Evolutionary conservation across 2,113 vertebrate genomes (phyloP).

Genomic region (Labeo catla): DNA sequence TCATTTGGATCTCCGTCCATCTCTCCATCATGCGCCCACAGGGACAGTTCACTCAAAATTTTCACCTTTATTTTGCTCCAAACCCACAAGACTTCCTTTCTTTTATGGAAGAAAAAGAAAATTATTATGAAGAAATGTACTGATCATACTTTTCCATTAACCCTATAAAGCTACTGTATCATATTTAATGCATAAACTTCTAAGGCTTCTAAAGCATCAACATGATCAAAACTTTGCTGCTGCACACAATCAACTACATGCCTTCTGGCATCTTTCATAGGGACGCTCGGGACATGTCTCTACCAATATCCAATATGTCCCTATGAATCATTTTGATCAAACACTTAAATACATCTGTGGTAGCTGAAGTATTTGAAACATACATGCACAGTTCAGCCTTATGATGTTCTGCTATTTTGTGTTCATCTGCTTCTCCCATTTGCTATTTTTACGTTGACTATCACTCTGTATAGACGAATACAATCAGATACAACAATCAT

Average conservation of each 20-base stretch:
- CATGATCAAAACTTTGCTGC: neutral
- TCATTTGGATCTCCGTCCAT: conserved; percentile 14
- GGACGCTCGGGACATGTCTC: too few relatives aligned
- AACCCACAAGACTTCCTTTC: neutral
- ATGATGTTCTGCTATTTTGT: too few relatives aligned
- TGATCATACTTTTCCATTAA: neutral
- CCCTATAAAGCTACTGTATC: neutral
- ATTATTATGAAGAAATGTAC: neutral
- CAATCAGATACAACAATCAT: too few relatives aligned
- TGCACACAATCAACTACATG: neutral
- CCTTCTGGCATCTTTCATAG: neutral
- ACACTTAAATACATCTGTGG: too few relatives aligned
- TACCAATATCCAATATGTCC: too few relatives aligned
- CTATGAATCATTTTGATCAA: too few relatives aligned
- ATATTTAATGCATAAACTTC: neutral
- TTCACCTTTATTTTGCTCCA: neutral
- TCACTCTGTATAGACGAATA: too few relatives aligned
- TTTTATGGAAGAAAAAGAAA: neutral
- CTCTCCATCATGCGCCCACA: neutral
- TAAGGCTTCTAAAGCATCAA: neutral
- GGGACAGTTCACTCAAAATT: neutral
- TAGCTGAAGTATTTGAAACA: too few relatives aligned
- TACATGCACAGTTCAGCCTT: too few relatives aligned
- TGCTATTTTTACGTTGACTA: too few relatives aligned
- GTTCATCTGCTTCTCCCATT: too few relatives aligned